phyloP scores from a whole-genome alignment of 2,888 invertebrate genomes.

The Tolmerus cingulatus region DNA sequence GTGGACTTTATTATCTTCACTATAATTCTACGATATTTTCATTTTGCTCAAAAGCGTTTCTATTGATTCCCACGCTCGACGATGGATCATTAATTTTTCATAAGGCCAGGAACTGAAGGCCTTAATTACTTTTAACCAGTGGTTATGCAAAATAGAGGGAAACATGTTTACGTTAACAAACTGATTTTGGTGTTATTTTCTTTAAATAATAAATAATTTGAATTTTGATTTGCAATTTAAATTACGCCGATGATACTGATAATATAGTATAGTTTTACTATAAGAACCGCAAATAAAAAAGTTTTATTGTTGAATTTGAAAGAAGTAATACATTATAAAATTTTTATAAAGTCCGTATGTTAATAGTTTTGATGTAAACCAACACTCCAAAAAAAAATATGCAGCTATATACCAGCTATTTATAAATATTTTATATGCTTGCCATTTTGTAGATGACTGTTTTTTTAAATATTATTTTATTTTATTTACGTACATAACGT shows the following conservation, averaged over 20 bases:
- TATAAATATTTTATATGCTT: too few species aligned
- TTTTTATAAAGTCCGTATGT: too few species aligned
- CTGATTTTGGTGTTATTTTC: background rate
- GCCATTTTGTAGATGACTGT: too few species aligned
- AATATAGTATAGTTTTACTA: background rate
- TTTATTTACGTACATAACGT: too few species aligned
- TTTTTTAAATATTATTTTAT: too few species aligned
- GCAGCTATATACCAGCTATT: too few species aligned
- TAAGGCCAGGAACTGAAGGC: background rate
- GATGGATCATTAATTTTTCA: background rate
- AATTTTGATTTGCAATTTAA: background rate
- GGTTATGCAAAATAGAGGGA: background rate
- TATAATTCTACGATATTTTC: background rate
- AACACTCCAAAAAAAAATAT: too few species aligned
- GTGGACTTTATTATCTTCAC: background rate
- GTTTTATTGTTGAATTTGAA: background rate
- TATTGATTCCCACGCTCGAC: background rate
- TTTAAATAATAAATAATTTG: background rate
- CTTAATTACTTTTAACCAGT: background rate
- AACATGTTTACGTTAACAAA: background rate
- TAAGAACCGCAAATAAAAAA: background rate
- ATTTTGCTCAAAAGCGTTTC: background rate
- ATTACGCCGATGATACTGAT: background rate
- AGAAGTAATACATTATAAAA: background rate
- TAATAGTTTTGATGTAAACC: too few species aligned